phyloP scores from a whole-genome alignment of 2,888 invertebrate species.

The Drosophila flavopinicola region DNA sequence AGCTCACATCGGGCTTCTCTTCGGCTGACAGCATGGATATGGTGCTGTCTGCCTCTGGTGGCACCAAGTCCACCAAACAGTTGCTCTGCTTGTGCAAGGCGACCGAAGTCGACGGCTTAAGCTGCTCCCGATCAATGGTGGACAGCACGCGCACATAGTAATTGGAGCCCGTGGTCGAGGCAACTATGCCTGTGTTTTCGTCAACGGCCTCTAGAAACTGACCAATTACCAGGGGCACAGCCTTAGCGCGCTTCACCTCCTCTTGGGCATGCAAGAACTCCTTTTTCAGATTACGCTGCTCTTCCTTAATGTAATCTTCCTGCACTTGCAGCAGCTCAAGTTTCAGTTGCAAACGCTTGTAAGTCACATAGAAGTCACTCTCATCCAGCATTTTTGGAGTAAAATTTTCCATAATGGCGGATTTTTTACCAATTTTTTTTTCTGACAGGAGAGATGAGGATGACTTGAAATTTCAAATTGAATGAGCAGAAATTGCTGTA shows the following conservation, averaged over 20 bases:
- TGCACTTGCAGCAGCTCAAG: constrained; percentile 98
- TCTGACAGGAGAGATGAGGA: constrained; percentile 17
- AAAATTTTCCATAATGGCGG: constrained; percentile 6
- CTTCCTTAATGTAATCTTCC: constrained; percentile 99
- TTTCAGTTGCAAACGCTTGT: constrained; percentile 97
- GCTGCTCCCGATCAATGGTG: constrained; percentile 97
- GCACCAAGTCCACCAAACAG: constrained; percentile 98
- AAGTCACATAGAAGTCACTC: constrained; percentile 97
- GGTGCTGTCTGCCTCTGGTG: constrained; percentile 99
- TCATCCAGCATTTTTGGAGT: constrained; percentile 86
- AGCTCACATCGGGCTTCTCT: constrained; percentile 98
- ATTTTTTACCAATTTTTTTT: constrained; percentile 14
- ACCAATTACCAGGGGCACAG: constrained; percentile 99
- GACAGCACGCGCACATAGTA: constrained; percentile 87
- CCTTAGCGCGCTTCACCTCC: constrained; percentile 99
- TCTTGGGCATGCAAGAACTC: constrained; percentile 99
- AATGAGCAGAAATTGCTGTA: not conserved
- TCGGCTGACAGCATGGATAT: constrained; percentile 98
- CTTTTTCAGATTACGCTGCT: constrained; percentile 98
- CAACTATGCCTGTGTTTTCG: constrained; percentile 99
- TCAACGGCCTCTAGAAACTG: constrained; percentile 99
- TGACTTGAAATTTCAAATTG: constrained; percentile 66
- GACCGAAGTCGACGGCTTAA: constrained; percentile 99
- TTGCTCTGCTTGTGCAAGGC: constrained; percentile 99
- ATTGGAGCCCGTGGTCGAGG: constrained; percentile 97